These are phyloP conservation scores for Sebastes jordani DNA, from an alignment of 2,797 vertebrate genomes.

Conservation along the genomic window DNA sequence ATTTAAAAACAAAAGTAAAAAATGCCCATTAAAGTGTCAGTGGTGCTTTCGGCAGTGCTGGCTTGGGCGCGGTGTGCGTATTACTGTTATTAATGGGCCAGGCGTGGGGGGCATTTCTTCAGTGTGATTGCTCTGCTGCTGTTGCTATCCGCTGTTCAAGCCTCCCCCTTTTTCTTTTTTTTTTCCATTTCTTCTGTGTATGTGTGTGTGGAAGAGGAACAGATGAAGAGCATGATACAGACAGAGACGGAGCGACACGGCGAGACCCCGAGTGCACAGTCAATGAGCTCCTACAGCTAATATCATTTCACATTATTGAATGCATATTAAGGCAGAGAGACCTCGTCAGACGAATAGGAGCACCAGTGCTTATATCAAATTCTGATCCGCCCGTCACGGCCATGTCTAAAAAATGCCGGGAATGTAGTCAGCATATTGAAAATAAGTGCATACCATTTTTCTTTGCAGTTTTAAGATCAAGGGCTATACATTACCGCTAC, in stretches of 20 bases:
- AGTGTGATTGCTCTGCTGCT: slow-evolving; percentile 73
- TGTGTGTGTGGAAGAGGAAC: slow-evolving; percentile 45
- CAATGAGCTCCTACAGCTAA: slow-evolving; percentile 74
- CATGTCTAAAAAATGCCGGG: slow-evolving; percentile 50
- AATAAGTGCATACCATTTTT: slow-evolving; percentile 64
- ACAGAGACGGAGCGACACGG: slow-evolving; percentile 61
- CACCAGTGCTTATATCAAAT: slow-evolving; percentile 66
- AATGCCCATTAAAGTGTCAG: slow-evolving; percentile 82
- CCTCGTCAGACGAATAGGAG: slow-evolving; percentile 64
- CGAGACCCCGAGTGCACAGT: slow-evolving; percentile 67
- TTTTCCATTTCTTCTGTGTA: slow-evolving; percentile 18
- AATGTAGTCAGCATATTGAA: slow-evolving; percentile 70
- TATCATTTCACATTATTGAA: slow-evolving; percentile 74
- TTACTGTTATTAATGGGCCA: slow-evolving; percentile 80
- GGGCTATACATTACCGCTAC: slow-evolving; percentile 64
- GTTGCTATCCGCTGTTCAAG: slow-evolving; percentile 63
- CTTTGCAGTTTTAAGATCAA: slow-evolving; percentile 66
- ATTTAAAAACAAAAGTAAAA: slow-evolving; percentile 83
- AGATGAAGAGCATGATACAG: slow-evolving; percentile 62
- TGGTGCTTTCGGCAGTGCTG: slow-evolving; percentile 71
- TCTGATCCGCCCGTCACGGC: slow-evolving; percentile 60
- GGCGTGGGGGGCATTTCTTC: slow-evolving; percentile 72
- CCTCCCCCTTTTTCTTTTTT: slow-evolving; percentile 11
- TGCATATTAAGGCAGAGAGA: slow-evolving; percentile 65
- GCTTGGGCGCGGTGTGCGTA: slow-evolving; percentile 69